A percentile compares a stretch with the other conserved stretches of the same genome.
Conservation (phyloP, 2,797 vertebrate species). For the Muscicapa striata region DNA sequence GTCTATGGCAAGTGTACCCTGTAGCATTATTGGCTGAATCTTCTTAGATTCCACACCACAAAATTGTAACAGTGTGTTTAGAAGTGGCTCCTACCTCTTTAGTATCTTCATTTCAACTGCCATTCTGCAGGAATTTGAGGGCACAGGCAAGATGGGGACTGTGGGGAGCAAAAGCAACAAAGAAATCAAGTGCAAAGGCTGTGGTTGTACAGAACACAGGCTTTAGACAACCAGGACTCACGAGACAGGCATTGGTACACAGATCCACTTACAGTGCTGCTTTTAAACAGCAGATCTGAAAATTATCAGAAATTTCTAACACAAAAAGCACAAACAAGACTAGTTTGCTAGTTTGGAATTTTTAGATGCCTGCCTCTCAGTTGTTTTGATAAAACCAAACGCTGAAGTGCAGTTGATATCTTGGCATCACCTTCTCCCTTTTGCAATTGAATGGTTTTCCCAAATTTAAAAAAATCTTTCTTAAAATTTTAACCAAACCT, state of each 20-base stretch:
- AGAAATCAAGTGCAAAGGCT: neutral
- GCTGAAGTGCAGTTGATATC: neutral
- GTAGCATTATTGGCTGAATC: neutral
- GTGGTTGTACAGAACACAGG: neutral
- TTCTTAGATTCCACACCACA: neutral
- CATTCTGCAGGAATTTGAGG: neutral
- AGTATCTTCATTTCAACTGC: neutral
- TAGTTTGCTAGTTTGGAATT: neutral
- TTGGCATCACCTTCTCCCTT: neutral
- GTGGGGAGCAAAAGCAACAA: neutral
- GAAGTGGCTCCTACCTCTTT: neutral
- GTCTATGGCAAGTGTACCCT: neutral
- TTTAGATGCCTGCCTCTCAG: neutral
- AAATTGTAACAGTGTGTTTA: neutral
- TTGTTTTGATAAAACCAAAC: neutral
- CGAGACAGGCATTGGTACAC: neutral
- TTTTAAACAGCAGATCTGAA: neutral
- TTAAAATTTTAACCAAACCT: neutral
- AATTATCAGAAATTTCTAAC: neutral
- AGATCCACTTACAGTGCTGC: neutral
- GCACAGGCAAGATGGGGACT: accelerated
- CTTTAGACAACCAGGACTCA: neutral
- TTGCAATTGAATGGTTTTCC: neutral
- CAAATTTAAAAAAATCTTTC: neutral
- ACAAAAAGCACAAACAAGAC: neutral